Percentiles rank a stretch among this genome's conserved stretches.
phyloP scores from a whole-genome alignment of 2,113 vertebrate genomes.

The Ornithorhynchus anatinus region DNA sequence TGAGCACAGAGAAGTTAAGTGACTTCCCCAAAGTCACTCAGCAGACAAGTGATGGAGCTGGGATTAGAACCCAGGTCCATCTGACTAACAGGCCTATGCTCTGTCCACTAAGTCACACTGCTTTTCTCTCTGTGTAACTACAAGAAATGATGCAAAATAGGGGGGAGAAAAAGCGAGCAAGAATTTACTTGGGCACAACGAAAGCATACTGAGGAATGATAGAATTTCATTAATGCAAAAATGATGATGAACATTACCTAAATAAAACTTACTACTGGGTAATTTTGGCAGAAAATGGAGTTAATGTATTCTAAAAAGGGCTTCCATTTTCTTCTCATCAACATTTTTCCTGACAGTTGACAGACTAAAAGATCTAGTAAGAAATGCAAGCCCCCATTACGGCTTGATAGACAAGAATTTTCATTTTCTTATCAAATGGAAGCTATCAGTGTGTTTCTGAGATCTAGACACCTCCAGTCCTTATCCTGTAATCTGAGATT shows the following conservation, averaged over 20 bases:
- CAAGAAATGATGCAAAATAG: conserved; percentile 51
- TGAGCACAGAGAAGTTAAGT: no score
- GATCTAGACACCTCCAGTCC: conserved; percentile 66
- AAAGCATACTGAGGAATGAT: conserved; percentile 45
- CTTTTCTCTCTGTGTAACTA: conserved; percentile 28
- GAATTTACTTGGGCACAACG: conserved; percentile 53
- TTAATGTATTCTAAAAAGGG: conserved; percentile 49
- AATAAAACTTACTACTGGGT: conserved; percentile 58
- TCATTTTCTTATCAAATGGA: conserved; percentile 56
- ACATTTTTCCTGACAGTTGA: conserved; percentile 49
- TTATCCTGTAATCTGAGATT: conserved; percentile 62
- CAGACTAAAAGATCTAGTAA: conserved; percentile 58
- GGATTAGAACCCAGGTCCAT: no score
- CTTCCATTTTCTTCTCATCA: conserved; percentile 54
- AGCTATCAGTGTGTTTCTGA: conserved; percentile 54
- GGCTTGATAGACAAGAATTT: conserved; percentile 41
- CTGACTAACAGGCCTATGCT: no score
- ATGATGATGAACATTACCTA: conserved; percentile 58
- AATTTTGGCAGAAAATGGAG: conserved; percentile 60
- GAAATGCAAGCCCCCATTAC: conserved; percentile 58
- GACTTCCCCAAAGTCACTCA: no score
- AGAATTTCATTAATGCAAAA: conserved; percentile 51
- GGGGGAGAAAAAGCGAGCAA: conserved; percentile 34
- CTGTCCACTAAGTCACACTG: no score
- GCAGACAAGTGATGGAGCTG: no score